phyloP scores from a whole-genome alignment of 2,113 vertebrate species.

The Aspidoscelis tigris region DNA sequence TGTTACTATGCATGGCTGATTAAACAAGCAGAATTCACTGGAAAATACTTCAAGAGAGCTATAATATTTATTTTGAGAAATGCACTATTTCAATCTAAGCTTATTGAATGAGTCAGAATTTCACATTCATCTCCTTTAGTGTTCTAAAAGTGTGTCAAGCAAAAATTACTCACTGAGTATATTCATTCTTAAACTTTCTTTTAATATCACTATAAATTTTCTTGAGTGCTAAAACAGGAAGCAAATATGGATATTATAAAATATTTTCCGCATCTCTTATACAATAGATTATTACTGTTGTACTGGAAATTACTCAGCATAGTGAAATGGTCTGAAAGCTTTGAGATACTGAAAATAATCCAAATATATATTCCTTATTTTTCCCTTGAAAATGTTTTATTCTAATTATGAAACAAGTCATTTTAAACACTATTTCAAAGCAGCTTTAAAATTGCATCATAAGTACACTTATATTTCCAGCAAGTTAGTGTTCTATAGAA shows the following conservation, averaged over 20 bases:
- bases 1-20: not conserved
- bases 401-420: conserved; percentile 37
- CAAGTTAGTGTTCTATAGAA: conserved; percentile 46
- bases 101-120: not conserved
- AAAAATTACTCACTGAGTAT: not conserved
- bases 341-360: conserved; percentile 47
- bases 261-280: not conserved
- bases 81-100: fast-evolving
- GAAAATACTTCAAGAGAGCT: not conserved
- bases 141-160: not conserved
- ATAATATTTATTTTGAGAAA: not conserved
- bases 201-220: not conserved
- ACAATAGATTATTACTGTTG: conserved; percentile 40
- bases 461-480: conserved; percentile 22
- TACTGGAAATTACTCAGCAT: conserved; percentile 58
- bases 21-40: not conserved
- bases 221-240: not conserved
- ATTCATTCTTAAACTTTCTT: not conserved
- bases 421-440: conserved; percentile 50
- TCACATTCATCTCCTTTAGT: conserved; percentile 15
- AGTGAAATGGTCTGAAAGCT: conserved; percentile 69
- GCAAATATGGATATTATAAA: conserved; percentile 37
- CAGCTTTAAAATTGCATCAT: conserved; percentile 30
- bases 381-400: conserved; percentile 59
- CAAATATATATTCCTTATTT: conserved; percentile 64